Conservation (phyloP, 1,140 invertebrate species). For the Vanessa atalanta region DNA sequence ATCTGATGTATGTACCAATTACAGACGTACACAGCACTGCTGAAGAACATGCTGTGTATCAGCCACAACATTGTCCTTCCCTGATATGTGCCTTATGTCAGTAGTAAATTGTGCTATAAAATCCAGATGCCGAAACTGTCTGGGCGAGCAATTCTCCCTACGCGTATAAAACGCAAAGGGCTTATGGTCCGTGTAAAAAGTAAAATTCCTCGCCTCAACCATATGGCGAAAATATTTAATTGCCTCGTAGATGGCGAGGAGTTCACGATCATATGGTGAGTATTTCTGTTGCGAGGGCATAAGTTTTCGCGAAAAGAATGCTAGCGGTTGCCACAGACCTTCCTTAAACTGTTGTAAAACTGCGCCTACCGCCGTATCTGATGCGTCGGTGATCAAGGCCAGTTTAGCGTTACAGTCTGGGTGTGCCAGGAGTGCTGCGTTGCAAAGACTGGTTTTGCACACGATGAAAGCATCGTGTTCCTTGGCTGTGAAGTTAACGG, state of each 20-base stretch:
- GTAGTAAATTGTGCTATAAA: constrained; percentile 38
- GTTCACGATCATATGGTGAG: constrained; percentile 54
- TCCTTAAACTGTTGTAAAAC: constrained; percentile 63
- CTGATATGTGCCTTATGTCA: constrained; percentile 32
- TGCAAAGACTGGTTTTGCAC: not conserved
- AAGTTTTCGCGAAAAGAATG: not conserved
- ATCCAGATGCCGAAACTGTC: constrained; percentile 31
- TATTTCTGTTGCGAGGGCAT: constrained; percentile 50
- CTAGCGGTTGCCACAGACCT: constrained; percentile 25
- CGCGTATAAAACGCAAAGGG: constrained; percentile 59
- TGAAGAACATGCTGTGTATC: too few relatives aligned
- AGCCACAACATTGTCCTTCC: constrained; percentile 41
- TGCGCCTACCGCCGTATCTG: constrained; percentile 57
- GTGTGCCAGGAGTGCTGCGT: constrained; percentile 13
- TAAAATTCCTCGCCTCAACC: constrained; percentile 54
- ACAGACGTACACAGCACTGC: too few relatives aligned
- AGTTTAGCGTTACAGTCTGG: constrained; percentile 17
- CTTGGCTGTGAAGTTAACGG: constrained; percentile 17
- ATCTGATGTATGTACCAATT: too few relatives aligned
- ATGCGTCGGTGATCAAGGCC: constrained; percentile 62
- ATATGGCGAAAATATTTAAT: constrained; percentile 71
- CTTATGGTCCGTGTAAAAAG: constrained; percentile 72
- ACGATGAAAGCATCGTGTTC: constrained; percentile 2
- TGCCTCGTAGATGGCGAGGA: constrained; percentile 73
- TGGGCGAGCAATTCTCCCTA: constrained; percentile 34